Percentiles rank a stretch among this genome's conserved stretches.
These are phyloP conservation scores for Paramuricea clavata DNA, from an alignment of 92 coral and sea anemone genomes.

Conservation along the genomic window DNA sequence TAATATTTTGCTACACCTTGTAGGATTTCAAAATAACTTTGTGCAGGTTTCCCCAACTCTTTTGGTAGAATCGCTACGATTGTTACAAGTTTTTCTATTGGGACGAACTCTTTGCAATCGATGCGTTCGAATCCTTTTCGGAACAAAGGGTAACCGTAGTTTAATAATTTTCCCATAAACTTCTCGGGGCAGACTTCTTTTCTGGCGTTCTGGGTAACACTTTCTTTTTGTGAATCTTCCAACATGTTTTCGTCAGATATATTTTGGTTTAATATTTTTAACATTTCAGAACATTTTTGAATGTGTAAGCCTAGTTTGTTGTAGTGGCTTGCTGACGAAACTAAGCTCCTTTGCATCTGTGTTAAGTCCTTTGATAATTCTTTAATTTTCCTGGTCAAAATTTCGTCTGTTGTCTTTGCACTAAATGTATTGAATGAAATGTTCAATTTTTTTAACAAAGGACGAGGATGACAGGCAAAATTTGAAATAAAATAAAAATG, in stretches of 20 bases:
- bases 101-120: slow-evolving; percentile 75
- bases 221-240: neutral
- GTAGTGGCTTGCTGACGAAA: neutral
- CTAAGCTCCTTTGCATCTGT: too few species aligned
- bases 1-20: slow-evolving; percentile 33
- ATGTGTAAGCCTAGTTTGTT: neutral
- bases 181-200: slow-evolving; percentile 88
- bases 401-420: too few species aligned
- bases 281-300: neutral
- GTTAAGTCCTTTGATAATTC: too few species aligned
- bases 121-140: slow-evolving; percentile 79
- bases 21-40: neutral
- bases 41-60: slow-evolving; percentile 43
- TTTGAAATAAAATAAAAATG: too few species aligned
- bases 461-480: too few species aligned
- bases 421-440: too few species aligned
- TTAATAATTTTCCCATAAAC: slow-evolving; percentile 77
- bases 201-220: neutral
- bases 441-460: too few species aligned
- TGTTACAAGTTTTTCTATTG: slow-evolving; percentile 73
- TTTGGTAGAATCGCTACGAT: slow-evolving; percentile 60
- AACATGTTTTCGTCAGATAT: neutral
- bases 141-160: slow-evolving; percentile 86
- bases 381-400: too few species aligned
- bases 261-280: neutral